phyloP scores from a whole-genome alignment of 2,797 vertebrate genomes.

The Meda fulgida region DNA sequence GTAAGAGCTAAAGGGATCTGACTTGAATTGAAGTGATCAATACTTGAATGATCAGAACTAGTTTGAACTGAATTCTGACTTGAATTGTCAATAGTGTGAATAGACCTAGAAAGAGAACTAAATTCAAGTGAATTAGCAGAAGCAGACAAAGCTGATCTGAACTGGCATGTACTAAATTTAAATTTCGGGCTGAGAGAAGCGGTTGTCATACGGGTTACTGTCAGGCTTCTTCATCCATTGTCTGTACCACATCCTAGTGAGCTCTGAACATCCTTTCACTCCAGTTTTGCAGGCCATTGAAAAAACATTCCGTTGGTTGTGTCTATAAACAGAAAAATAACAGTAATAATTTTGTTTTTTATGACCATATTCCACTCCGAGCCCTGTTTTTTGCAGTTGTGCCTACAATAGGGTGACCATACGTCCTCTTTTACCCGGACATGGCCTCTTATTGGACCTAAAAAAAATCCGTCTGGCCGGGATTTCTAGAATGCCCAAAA shows the following conservation, averaged over 20 bases:
- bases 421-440: too few species aligned
- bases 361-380: neutral
- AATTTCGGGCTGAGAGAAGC: neutral
- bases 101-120: neutral
- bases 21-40: neutral
- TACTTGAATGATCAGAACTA: neutral
- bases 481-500: too few species aligned
- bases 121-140: neutral
- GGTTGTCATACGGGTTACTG: conserved; percentile 60
- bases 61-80: neutral
- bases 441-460: too few species aligned
- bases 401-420: neutral
- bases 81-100: neutral
- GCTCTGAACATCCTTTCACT: conserved; percentile 65
- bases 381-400: neutral
- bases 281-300: conserved; percentile 80
- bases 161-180: neutral
- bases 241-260: conserved; percentile 63
- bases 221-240: conserved; percentile 56
- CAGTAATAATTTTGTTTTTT: neutral
- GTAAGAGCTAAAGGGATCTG: neutral
- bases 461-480: too few species aligned
- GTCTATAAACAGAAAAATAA: conserved; percentile 72
- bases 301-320: conserved; percentile 82
- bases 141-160: neutral